Evolutionary conservation across 2,888 invertebrate genomes (phyloP).

Genomic region (Cheilosia impressa): DNA sequence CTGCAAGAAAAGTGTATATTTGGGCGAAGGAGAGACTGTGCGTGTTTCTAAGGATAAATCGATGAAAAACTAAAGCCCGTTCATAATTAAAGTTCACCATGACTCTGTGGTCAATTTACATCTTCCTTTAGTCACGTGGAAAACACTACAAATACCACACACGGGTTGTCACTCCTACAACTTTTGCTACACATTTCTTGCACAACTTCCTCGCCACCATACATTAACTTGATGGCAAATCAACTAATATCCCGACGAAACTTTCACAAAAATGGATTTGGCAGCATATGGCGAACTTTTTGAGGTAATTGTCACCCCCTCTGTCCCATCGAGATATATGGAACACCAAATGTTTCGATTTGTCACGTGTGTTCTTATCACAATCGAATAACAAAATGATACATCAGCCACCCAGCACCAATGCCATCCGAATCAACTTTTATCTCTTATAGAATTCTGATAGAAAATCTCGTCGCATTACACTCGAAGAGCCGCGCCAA

Average conservation of each 20-base stretch:
- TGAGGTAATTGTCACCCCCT: slow-evolving; percentile 64
- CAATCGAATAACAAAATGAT: slow-evolving; percentile 73
- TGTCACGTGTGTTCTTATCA: slow-evolving; percentile 76
- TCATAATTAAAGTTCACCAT: no score
- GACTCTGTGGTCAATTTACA: no score
- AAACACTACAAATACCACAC: no score
- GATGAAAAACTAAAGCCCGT: no score
- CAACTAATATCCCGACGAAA: slow-evolving; percentile 48
- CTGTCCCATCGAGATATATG: slow-evolving; percentile 24
- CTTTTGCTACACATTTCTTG: neutral
- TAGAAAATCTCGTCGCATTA: slow-evolving; percentile 58
- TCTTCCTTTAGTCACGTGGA: no score
- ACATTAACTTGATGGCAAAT: slow-evolving; percentile 48
- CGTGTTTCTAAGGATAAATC: no score
- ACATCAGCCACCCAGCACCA: slow-evolving; percentile 47
- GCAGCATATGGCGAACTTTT: slow-evolving; percentile 48
- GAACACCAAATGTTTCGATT: slow-evolving; percentile 76
- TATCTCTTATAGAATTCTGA: slow-evolving; percentile 72
- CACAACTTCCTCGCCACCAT: slow-evolving; percentile 30
- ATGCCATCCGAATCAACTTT: slow-evolving; percentile 41
- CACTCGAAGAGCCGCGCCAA: slow-evolving; percentile 34
- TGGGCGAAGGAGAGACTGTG: neutral
- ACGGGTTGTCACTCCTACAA: no score
- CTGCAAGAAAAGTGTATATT: neutral
- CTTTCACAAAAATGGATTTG: slow-evolving; percentile 54